Conservation (phyloP, 2,888 invertebrate genomes). For the Laothoe populi region DNA sequence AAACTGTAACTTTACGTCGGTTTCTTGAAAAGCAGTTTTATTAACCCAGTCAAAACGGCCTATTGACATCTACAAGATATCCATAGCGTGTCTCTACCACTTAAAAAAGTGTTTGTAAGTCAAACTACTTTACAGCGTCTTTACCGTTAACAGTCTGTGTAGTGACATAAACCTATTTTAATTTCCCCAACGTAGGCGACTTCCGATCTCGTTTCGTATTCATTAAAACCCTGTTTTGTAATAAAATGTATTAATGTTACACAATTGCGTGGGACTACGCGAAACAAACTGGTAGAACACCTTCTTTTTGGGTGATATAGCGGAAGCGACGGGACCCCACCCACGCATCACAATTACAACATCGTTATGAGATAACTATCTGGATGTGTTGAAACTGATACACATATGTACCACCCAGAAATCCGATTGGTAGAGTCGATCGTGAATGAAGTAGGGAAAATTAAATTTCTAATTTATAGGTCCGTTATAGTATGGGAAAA, state of each 20-base stretch:
- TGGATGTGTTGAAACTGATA: not conserved
- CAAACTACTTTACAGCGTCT: not conserved
- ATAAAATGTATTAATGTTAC: not conserved
- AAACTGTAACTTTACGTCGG: too few species aligned
- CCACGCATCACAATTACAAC: slow-evolving; percentile 16
- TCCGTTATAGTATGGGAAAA: too few species aligned
- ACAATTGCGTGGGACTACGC: not conserved
- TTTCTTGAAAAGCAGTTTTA: too few species aligned
- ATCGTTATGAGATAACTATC: slow-evolving; percentile 13
- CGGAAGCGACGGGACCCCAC: slow-evolving; percentile 7
- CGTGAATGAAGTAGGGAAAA: not conserved
- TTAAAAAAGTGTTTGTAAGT: not conserved
- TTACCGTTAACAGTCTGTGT: not conserved
- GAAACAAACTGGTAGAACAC: slow-evolving; percentile 15
- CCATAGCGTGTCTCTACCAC: too few species aligned
- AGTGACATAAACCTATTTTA: slow-evolving; percentile 20
- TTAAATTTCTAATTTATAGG: not conserved
- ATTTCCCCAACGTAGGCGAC: slow-evolving; percentile 28
- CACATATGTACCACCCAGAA: slow-evolving; percentile 5
- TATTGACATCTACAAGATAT: too few species aligned
- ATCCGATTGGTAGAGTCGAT: too few species aligned
- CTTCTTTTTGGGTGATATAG: not conserved
- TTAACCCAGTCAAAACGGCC: too few species aligned
- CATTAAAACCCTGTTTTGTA: slow-evolving; percentile 24
- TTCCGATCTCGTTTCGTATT: slow-evolving; percentile 26